A percentile compares a stretch with the other conserved stretches of the same genome.
Evolutionary conservation across 2,797 vertebrate genomes (phyloP).

Genomic region (Mus minutoides): DNA sequence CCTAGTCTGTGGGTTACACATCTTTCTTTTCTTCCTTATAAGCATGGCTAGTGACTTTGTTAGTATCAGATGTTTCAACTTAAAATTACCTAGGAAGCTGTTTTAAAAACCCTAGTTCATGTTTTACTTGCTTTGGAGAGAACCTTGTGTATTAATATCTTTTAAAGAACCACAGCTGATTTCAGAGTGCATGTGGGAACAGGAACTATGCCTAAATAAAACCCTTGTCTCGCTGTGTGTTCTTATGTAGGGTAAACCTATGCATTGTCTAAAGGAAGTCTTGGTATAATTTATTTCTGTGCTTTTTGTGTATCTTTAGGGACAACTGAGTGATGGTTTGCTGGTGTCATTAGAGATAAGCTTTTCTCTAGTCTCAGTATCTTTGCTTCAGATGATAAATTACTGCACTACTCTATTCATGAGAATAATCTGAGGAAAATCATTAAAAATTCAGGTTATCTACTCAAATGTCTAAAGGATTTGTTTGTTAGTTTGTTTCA

Average conservation of each 20-base stretch:
- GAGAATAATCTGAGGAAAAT: not conserved
- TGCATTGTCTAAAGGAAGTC: not conserved
- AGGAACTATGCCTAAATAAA: not conserved
- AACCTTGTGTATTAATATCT: not conserved
- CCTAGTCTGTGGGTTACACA: not conserved
- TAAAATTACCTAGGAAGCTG: not conserved
- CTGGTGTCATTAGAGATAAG: not conserved
- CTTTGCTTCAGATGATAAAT: not conserved
- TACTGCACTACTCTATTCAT: not conserved
- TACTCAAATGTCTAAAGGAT: not conserved
- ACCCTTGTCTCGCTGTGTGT: not conserved
- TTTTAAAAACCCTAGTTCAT: not conserved
- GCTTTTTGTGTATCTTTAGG: not conserved
- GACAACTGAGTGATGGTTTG: not conserved
- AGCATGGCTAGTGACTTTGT: not conserved
- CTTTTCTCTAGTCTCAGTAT: not conserved
- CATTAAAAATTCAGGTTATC: not conserved
- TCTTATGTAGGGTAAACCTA: not conserved
- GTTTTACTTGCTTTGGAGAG: not conserved
- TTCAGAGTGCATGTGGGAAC: not conserved
- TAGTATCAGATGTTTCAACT: not conserved
- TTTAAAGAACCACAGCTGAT: not conserved
- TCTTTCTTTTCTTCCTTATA: not conserved
- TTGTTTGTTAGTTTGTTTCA: not conserved
- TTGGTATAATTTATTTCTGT: not conserved